phyloP scores from a whole-genome alignment of 2,888 invertebrate species.

The Phyllotreta striolata region DNA sequence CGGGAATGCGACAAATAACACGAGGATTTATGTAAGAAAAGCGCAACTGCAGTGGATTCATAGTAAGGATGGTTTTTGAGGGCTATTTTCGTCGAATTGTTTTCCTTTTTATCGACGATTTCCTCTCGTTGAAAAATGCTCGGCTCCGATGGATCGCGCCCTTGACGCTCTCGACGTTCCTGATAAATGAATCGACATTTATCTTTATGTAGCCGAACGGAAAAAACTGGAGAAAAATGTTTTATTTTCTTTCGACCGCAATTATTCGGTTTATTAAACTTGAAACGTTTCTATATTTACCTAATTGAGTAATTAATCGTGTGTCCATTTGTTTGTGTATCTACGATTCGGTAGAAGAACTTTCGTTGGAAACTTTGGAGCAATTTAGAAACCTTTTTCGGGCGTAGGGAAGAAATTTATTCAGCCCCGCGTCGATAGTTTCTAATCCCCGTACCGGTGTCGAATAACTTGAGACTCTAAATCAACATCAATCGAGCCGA shows the following conservation, averaged over 20 bases:
- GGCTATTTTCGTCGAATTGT: too few relatives aligned
- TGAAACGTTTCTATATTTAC: too few relatives aligned
- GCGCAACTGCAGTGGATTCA: neutral
- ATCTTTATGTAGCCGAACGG: slow-evolving; percentile 25
- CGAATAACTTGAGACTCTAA: slow-evolving; percentile 27
- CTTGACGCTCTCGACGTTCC: slow-evolving; percentile 21
- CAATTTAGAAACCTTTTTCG: slow-evolving; percentile 1
- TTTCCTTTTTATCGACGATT: too few relatives aligned
- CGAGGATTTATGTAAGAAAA: neutral
- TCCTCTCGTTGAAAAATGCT: slow-evolving; percentile 17
- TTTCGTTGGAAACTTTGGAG: neutral
- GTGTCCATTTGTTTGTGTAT: too few relatives aligned
- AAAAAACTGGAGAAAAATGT: slow-evolving; percentile 22
- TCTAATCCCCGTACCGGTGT: slow-evolving; percentile 26
- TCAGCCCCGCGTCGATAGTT: slow-evolving; percentile 17
- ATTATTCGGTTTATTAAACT: too few relatives aligned
- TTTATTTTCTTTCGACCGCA: slow-evolving; percentile 14
- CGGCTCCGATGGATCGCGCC: slow-evolving; percentile 22
- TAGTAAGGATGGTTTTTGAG: neutral
- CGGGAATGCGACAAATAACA: too few relatives aligned
- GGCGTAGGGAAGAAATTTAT: slow-evolving; percentile 8
- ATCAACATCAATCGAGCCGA: slow-evolving; percentile 25
- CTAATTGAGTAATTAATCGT: too few relatives aligned
- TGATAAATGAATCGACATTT: slow-evolving; percentile 30
- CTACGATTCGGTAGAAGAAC: too few relatives aligned